phyloP scores from a whole-genome alignment of 2,113 vertebrate species.

The Aegypius monachus region DNA sequence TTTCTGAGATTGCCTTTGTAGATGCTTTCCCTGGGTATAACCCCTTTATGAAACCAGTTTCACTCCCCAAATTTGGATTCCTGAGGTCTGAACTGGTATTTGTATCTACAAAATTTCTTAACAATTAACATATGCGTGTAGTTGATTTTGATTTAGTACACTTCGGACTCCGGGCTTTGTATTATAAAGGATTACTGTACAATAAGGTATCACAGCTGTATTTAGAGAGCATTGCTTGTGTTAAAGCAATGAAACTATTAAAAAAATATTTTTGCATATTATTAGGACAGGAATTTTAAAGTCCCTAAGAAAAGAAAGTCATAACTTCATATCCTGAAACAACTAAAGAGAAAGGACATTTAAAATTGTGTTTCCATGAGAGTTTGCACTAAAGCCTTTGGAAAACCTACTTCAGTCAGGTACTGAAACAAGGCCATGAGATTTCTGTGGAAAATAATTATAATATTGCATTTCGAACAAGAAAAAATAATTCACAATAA shows the following conservation, averaged over 20 bases:
- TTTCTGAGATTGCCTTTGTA: not conserved
- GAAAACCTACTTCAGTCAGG: not conserved
- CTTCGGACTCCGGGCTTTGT: not conserved
- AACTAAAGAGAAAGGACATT: not conserved
- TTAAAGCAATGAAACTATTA: not conserved
- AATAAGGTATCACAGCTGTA: not conserved
- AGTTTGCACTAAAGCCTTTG: not conserved
- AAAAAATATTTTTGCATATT: not conserved
- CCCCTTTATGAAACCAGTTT: not conserved
- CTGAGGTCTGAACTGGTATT: not conserved
- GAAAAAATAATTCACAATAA: not conserved
- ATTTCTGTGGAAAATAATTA: not conserved
- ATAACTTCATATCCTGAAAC: not conserved
- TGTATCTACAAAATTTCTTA: not conserved
- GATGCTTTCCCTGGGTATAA: not conserved
- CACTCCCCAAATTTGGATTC: not conserved
- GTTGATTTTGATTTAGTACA: not conserved
- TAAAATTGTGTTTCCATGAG: not conserved
- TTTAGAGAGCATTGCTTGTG: not conserved
- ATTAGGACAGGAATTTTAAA: not conserved
- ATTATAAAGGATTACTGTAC: not conserved
- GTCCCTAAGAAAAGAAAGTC: not conserved
- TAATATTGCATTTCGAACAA: not conserved
- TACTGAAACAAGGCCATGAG: not conserved
- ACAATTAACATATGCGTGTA: not conserved